phyloP scores from a whole-genome alignment of 2,113 vertebrate genomes.

The Paramormyrops kingsleyae region DNA sequence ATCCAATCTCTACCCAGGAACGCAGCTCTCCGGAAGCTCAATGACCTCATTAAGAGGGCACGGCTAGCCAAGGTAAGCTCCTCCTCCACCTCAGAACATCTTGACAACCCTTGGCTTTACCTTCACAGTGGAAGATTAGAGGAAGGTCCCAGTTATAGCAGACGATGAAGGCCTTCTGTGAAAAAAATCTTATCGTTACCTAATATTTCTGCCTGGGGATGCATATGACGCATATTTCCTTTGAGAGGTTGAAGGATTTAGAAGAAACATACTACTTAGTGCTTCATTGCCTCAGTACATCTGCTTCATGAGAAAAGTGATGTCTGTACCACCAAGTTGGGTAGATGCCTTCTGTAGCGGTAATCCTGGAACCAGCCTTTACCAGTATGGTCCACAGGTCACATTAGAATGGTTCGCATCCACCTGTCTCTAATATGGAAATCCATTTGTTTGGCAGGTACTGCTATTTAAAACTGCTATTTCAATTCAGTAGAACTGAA shows the following conservation, averaged over 20 bases:
- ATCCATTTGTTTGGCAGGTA: background rate
- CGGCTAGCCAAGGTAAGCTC: constrained; percentile 82
- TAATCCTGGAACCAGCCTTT: background rate
- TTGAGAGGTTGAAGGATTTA: background rate
- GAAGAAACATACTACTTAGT: background rate
- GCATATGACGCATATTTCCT: background rate
- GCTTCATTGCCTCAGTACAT: background rate
- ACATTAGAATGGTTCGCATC: background rate
- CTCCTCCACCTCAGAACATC: background rate
- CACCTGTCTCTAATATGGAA: background rate
- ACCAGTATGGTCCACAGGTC: background rate
- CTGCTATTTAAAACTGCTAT: background rate
- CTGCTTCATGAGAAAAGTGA: background rate
- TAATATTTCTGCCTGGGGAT: background rate
- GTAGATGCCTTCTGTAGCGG: background rate
- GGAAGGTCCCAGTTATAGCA: background rate
- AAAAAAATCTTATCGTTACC: background rate
- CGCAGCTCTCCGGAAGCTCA: constrained; percentile 89
- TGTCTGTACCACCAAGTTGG: background rate
- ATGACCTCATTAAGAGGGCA: constrained; percentile 93
- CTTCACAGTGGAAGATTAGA: background rate
- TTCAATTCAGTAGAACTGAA: background rate
- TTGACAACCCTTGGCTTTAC: background rate
- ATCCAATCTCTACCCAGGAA: constrained; percentile 94
- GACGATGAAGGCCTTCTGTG: background rate